Evolutionary conservation across 2,113 vertebrate genomes (phyloP).

Genomic region (Ameiurus melas): DNA sequence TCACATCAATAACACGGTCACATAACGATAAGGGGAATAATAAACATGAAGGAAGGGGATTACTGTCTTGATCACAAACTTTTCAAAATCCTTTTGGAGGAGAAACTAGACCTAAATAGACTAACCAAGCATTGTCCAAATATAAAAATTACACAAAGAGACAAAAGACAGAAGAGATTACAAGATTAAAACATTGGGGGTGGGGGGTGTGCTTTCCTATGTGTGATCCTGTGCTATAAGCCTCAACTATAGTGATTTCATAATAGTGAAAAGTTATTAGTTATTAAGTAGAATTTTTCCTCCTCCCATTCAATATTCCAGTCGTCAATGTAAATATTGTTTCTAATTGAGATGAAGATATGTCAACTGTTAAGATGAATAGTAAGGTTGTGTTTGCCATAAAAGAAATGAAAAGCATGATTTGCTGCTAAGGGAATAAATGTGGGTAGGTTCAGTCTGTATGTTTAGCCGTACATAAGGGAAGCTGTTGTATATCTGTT

Average conservation of each 20-base stretch:
- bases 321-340: background rate
- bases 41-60: background rate
- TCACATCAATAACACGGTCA: background rate
- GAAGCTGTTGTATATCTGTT: conserved; percentile 12
- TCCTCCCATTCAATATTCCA: background rate
- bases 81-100: background rate
- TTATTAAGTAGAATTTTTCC: background rate
- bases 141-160: background rate
- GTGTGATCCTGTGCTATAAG: background rate
- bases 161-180: background rate
- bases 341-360: background rate
- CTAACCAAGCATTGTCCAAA: background rate
- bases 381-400: background rate
- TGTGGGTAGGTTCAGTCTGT: background rate
- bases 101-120: background rate
- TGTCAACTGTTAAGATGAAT: background rate
- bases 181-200: background rate
- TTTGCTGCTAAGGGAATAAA: background rate
- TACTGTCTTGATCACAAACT: background rate
- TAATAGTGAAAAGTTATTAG: background rate
- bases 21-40: background rate
- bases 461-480: background rate
- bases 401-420: background rate
- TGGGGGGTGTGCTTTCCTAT: background rate
- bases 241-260: background rate